Base-by-base conservation (phyloP, 2,113 vertebrate genomes). In the Eulemur macaco region DNA sequence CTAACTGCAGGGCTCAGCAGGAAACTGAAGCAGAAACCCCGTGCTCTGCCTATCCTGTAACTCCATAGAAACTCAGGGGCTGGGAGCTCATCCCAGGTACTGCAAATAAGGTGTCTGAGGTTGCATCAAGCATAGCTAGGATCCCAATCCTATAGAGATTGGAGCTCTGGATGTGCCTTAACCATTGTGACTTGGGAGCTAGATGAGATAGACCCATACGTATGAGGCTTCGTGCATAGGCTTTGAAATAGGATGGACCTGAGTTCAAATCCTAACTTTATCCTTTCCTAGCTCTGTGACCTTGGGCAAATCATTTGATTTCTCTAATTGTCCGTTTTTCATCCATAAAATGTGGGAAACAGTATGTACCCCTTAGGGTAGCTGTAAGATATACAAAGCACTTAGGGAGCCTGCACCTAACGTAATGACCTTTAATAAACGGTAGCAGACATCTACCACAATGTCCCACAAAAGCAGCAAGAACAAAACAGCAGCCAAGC, bases 261-360 rank as follows among this genome's bases (percentile, higher is more conserved):
- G 20, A 89, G 11, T 96, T 93, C 77, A 84, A 25, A 96, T 63
- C 42, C 21, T 71, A 45, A 37, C 58, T 93, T 84, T 31, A 60
- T 94, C 14, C 37, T 95, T 87, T 95, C 39, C 69, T 73, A 89
- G 50, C 39, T 94, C 69, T 94, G 34, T 58, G 68, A 77, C 76
- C 45, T 87, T 84, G 54, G 69, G n/a, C 14, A 37, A 95, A 60
- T 74, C 47, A 92, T 82, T 94, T 82, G 31, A 66, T 89, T 83
- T 80, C 60, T 94, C 27, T 92, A n/a, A 85, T 89, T 42, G 42
- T 88, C 86, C 66, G 31, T 81, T 93, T 95, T 97, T 71, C 14
- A 73, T 31, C 31, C 63, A 80, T 82, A 89, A 91, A 86, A 58
- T 91, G n/a, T 85, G 42, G 39, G 37, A 86, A 86, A 63, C 85